These are phyloP conservation scores for Stratiolaelaps scimitus DNA, from an alignment of 1,140 invertebrate genomes.

Conservation along the genomic window DNA sequence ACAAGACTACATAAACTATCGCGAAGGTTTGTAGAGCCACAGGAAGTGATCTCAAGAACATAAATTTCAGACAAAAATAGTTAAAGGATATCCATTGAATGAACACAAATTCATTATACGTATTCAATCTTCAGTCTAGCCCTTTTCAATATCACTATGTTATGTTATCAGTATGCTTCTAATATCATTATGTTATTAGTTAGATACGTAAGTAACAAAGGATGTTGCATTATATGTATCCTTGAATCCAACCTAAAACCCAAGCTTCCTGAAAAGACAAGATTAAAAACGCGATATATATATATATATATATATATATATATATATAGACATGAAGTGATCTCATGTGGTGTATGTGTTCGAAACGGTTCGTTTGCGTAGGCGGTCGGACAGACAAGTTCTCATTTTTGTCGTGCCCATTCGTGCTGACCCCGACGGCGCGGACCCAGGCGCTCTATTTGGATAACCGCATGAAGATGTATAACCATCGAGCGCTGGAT, in stretches of 20 bases:
- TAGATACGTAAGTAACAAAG: too few relatives aligned
- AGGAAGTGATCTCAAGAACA: background rate
- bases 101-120: background rate
- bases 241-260: too few relatives aligned
- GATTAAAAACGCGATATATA: too few relatives aligned
- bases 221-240: too few relatives aligned
- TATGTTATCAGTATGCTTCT: too few relatives aligned
- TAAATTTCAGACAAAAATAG: background rate
- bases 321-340: too few relatives aligned
- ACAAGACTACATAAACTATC: slow-evolving; percentile 77
- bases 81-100: background rate
- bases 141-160: too few relatives aligned
- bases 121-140: background rate
- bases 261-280: too few relatives aligned
- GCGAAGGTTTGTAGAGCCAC: too few relatives aligned
- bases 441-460: slow-evolving; percentile 81
- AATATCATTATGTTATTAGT: too few relatives aligned
- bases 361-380: background rate
- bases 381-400: slow-evolving; percentile 51
- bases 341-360: too few relatives aligned
- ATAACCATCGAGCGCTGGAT: slow-evolving; percentile 69
- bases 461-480: slow-evolving; percentile 88
- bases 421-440: slow-evolving; percentile 78
- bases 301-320: too few relatives aligned
- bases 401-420: slow-evolving; percentile 79